phyloP scores from a whole-genome alignment of 2,113 vertebrate species.

The Chlamydotis undulata region DNA sequence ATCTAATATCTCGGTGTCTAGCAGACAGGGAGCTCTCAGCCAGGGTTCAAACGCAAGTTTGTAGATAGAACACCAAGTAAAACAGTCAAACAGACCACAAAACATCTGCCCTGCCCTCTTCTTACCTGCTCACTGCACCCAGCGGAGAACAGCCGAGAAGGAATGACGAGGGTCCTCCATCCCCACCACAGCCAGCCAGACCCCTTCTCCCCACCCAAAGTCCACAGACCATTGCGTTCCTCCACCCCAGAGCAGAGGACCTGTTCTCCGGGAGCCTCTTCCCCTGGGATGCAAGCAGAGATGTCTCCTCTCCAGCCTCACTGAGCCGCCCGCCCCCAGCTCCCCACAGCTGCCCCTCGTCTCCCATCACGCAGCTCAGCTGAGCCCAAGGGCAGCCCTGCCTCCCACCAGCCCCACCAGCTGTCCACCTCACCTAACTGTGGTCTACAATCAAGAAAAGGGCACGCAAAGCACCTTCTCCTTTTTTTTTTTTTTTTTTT shows the following conservation, averaged over 20 bases:
- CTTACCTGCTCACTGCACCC: not conserved
- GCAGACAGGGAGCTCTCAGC: not conserved
- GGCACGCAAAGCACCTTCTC: not conserved
- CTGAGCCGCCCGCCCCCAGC: not conserved
- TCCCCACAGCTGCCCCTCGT: not conserved
- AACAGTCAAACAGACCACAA: not conserved
- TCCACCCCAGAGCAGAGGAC: rapidly evolving
- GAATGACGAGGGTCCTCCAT: rapidly evolving
- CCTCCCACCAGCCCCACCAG: not conserved
- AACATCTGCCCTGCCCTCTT: not conserved
- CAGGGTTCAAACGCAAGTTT: not conserved
- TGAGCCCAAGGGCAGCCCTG: not conserved
- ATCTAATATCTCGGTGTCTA: not conserved
- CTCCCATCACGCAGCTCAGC: not conserved
- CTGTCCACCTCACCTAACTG: rapidly evolving
- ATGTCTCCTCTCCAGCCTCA: not conserved
- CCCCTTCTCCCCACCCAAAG: rapidly evolving
- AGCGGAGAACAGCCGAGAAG: not conserved
- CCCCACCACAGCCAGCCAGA: not conserved
- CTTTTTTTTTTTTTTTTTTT: not conserved
- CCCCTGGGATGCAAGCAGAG: rapidly evolving
- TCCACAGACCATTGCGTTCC: rapidly evolving
- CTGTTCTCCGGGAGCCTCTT: rapidly evolving
- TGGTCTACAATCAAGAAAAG: no score
- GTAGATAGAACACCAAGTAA: not conserved